These are phyloP conservation scores for Eospalax fontanierii DNA, from an alignment of 2,797 vertebrate species.

Conservation along the genomic window DNA sequence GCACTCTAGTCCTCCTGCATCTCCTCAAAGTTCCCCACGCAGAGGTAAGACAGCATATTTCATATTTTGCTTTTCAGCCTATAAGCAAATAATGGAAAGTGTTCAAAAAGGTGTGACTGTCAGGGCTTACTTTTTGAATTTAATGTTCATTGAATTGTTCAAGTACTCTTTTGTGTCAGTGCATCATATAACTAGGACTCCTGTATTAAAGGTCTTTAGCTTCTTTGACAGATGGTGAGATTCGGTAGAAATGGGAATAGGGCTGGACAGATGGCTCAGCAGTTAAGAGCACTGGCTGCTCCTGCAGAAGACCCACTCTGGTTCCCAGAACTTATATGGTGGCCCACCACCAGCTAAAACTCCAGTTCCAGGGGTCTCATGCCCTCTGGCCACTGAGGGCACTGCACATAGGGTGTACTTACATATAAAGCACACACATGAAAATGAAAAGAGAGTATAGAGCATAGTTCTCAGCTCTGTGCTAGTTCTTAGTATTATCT, in stretches of 20 bases:
- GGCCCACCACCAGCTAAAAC: too few species aligned
- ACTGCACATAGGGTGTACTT: too few species aligned
- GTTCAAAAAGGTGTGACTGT: not conserved
- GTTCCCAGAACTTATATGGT: too few species aligned
- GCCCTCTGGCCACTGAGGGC: too few species aligned
- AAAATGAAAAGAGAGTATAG: too few species aligned
- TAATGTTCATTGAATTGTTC: conserved; percentile 34
- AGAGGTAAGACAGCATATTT: conserved; percentile 90
- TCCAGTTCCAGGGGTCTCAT: too few species aligned
- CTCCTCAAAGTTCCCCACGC: conserved; percentile 95
- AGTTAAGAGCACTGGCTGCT: too few species aligned
- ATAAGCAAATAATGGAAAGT: not conserved
- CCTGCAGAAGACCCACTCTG: too few species aligned
- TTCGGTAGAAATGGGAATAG: not conserved
- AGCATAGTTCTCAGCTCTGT: conserved; percentile 1
- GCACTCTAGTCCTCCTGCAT: conserved; percentile 95
- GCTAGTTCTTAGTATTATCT: not conserved
- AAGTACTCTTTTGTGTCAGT: not conserved
- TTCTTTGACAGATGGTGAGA: not conserved
- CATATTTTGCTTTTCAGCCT: not conserved
- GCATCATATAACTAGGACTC: not conserved
- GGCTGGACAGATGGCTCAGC: too few species aligned
- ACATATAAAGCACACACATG: too few species aligned
- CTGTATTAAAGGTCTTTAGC: not conserved
- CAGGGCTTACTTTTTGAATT: not conserved